phyloP scores from a whole-genome alignment of 2,797 vertebrate species.

The Uromys caudimaculatus region DNA sequence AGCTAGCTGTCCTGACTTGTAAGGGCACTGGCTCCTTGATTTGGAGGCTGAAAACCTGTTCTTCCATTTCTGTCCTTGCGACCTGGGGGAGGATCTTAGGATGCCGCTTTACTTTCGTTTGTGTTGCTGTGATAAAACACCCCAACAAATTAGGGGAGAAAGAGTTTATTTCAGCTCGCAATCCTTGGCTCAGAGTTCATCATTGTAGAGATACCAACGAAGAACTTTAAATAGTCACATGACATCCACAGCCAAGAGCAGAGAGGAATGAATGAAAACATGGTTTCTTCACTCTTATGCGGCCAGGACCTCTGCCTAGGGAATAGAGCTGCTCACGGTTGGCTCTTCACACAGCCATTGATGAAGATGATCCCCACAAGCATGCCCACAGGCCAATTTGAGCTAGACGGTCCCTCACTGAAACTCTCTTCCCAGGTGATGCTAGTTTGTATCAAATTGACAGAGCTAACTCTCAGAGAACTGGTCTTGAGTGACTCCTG shows the following conservation, averaged over 20 bases:
- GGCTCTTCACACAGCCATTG: not conserved
- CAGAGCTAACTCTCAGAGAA: not conserved
- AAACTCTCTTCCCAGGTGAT: not conserved
- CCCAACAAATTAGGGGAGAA: not conserved
- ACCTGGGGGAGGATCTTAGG: not conserved
- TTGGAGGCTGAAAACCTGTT: not conserved
- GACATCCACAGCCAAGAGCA: not conserved
- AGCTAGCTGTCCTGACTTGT: not conserved
- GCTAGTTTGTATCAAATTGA: not conserved
- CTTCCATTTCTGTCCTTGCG: not conserved
- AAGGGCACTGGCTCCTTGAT: not conserved
- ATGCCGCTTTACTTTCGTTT: not conserved
- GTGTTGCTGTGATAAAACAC: not conserved
- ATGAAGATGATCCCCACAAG: not conserved
- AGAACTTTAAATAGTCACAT: not conserved
- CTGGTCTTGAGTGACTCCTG: not conserved
- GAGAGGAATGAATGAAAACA: no score
- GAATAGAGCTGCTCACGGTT: not conserved
- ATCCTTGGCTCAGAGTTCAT: not conserved
- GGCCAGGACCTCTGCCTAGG: not conserved
- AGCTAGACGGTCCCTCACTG: not conserved
- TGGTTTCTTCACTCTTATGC: not conserved
- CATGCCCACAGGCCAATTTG: not conserved
- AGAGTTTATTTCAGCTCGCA: no score
- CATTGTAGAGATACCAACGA: no score